A percentile compares a stretch with the other conserved stretches of the same genome.
phyloP scores from a whole-genome alignment of 2,888 invertebrate genomes.

The Platycheirus rosarum region DNA sequence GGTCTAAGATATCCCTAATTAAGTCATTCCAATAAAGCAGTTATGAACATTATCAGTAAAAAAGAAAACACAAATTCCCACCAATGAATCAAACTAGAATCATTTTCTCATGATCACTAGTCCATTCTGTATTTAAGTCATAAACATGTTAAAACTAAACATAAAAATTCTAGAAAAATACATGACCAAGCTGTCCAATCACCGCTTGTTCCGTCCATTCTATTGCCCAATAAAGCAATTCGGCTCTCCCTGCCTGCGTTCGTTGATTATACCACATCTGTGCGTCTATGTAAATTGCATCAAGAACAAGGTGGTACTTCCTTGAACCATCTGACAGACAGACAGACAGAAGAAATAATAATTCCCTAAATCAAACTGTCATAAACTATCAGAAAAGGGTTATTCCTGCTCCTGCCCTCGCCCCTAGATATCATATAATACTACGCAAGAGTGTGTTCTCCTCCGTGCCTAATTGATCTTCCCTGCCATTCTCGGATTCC shows the following conservation, averaged over 20 bases:
- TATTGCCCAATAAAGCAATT: constrained; percentile 65
- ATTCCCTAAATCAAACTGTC: constrained; percentile 41
- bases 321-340: constrained; percentile 39
- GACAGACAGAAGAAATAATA: constrained; percentile 29
- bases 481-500: constrained; percentile 51
- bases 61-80: constrained; percentile 17
- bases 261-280: constrained; percentile 32
- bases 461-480: constrained; percentile 57
- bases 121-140: constrained; percentile 56
- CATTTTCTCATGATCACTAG: constrained; percentile 58
- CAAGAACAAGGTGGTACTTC: constrained; percentile 65
- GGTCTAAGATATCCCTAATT: neutral
- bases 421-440: neutral
- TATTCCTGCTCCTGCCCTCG: constrained; percentile 1
- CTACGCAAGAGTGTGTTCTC: constrained; percentile 12
- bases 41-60: neutral
- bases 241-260: constrained; percentile 29
- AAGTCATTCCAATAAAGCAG: neutral
- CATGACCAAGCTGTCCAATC: constrained; percentile 29
- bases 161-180: constrained; percentile 17
- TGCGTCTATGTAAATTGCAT: constrained; percentile 61
- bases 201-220: constrained; percentile 26
- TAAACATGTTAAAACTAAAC: constrained; percentile 50
- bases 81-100: neutral
- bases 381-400: constrained; percentile 53